phyloP scores from a whole-genome alignment of 2,113 vertebrate species.

The Phaethornis superciliosus region DNA sequence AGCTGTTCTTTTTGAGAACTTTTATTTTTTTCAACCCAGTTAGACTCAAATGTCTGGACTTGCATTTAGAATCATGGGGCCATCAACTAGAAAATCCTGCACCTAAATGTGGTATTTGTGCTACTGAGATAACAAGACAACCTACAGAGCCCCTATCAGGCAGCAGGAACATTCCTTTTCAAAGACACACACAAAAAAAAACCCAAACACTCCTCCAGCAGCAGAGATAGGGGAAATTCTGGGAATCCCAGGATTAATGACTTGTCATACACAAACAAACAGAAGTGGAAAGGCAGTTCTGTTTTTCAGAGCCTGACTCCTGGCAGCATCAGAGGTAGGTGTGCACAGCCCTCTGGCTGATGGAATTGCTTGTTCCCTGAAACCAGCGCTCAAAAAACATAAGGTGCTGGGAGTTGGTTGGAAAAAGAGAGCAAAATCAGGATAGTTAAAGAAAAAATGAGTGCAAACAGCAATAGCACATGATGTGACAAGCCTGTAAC shows the following conservation, averaged over 20 bases:
- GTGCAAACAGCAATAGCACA: neutral
- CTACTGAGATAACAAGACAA: neutral
- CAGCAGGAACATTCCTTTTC: neutral
- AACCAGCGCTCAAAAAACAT: neutral
- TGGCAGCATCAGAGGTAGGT: neutral
- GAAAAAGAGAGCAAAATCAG: slow-evolving; percentile 4
- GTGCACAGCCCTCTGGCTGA: neutral
- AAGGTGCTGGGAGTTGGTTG: neutral
- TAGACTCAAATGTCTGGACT: neutral
- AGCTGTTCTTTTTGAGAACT: neutral
- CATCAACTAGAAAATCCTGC: neutral
- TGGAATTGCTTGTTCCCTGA: neutral
- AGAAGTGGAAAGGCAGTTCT: neutral
- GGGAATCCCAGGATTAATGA: neutral
- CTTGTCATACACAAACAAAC: neutral
- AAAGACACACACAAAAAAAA: neutral
- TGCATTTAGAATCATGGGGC: neutral
- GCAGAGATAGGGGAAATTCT: rapidly evolving
- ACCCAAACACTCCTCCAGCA: neutral
- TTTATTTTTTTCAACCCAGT: neutral
- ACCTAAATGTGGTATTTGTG: neutral
- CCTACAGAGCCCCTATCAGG: neutral
- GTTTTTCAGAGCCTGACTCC: neutral
- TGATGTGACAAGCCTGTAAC: neutral
- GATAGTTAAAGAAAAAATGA: slow-evolving; percentile 31